Evolutionary conservation across 2,888 invertebrate species (phyloP).

Genomic region (Cosmia pyralina): DNA sequence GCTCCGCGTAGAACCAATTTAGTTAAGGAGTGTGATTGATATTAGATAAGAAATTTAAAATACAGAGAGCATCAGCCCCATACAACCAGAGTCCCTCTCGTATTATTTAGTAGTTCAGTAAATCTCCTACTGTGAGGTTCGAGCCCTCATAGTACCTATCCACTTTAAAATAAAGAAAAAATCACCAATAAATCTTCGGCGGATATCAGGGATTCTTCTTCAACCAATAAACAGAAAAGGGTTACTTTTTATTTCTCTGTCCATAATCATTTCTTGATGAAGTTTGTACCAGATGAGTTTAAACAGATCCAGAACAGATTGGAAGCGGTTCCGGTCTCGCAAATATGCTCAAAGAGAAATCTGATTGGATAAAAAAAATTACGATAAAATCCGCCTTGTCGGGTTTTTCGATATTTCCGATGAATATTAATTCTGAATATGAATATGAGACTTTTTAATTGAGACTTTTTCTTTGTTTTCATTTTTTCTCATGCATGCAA

Average conservation of each 20-base stretch:
- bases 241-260: background rate
- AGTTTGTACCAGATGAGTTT: conserved; percentile 17
- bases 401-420: background rate
- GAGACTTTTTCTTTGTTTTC: background rate
- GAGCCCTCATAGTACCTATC: too few relatives aligned
- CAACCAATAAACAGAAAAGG: background rate
- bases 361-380: conserved; percentile 34
- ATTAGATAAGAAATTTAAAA: too few relatives aligned
- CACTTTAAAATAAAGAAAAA: background rate
- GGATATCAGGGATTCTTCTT: background rate
- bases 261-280: conserved; percentile 1
- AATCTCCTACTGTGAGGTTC: too few relatives aligned
- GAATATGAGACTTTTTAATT: background rate
- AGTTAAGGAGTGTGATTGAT: too few relatives aligned
- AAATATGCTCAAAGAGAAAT: conserved; percentile 43
- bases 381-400: background rate
- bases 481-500: background rate
- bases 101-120: too few relatives aligned
- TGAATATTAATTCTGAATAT: conserved; percentile 20
- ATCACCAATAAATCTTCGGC: too few relatives aligned
- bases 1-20: too few relatives aligned
- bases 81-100: too few relatives aligned
- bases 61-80: too few relatives aligned
- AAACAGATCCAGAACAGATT: conserved; percentile 28
- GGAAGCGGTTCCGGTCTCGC: background rate